Evolutionary conservation across 2,113 vertebrate species (phyloP).

Genomic region (Caracal caracal): DNA sequence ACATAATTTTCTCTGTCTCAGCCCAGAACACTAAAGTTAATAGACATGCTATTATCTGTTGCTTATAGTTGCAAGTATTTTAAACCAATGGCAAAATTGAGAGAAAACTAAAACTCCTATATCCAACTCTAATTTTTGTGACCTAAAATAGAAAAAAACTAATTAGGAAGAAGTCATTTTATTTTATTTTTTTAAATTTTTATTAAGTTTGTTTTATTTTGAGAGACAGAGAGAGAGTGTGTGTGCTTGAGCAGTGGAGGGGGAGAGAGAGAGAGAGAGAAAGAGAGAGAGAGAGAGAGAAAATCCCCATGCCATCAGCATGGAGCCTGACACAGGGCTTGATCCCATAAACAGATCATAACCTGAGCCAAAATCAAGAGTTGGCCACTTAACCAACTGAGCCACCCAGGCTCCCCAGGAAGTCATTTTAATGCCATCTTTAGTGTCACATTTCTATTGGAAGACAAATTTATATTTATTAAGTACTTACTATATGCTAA

Average conservation of each 20-base stretch:
- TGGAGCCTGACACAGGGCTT: too few species aligned
- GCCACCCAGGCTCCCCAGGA: neutral
- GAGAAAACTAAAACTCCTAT: neutral
- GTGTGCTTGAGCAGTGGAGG: too few species aligned
- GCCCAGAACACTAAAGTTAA: neutral
- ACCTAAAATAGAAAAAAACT: neutral
- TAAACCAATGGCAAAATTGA: neutral
- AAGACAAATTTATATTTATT: neutral
- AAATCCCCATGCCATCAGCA: too few species aligned
- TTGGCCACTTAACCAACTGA: too few species aligned
- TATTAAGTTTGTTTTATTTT: too few species aligned
- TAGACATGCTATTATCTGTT: neutral
- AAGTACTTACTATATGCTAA: neutral
- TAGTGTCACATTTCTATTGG: neutral
- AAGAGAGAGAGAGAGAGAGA: too few species aligned
- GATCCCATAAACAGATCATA: too few species aligned
- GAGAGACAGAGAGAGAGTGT: too few species aligned
- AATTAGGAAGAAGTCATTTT: neutral
- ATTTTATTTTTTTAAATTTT: too few species aligned
- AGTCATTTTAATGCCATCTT: neutral
- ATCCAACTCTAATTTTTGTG: neutral
- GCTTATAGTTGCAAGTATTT: neutral
- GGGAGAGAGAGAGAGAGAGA: too few species aligned
- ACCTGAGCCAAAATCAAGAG: too few species aligned
- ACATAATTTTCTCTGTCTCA: conserved; percentile 53